Evolutionary conservation across 30 jellyfish, hydroid and myxozoan species (phyloP).

Genomic region (Catostylus mosaicus): DNA sequence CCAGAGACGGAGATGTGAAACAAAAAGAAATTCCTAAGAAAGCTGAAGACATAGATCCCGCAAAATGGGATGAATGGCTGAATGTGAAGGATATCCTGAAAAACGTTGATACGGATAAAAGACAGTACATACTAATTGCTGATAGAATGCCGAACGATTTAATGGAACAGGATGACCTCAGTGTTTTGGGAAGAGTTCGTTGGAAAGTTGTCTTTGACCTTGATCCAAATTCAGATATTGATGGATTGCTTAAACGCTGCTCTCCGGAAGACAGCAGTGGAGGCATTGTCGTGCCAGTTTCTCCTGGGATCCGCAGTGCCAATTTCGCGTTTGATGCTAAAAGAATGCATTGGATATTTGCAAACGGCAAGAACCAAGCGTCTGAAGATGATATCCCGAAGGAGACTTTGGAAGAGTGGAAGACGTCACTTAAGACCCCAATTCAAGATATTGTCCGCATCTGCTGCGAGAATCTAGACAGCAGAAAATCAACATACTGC

Average conservation of each 20-base stretch:
- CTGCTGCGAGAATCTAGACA: conserved; percentile 32
- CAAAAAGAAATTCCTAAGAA: conserved; percentile 37
- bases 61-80: conserved; percentile 58
- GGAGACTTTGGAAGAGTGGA: conserved; percentile 25
- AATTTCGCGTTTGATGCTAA: conserved; percentile 12
- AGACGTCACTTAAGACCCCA: conserved; percentile 8
- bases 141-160: conserved; percentile 12
- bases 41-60: conserved; percentile 17
- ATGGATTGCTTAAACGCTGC: conserved; percentile 21
- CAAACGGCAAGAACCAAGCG: conserved; percentile 19
- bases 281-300: conserved; percentile 37
- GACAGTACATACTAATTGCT: conserved; percentile 30
- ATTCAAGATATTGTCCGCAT: conserved; percentile 7
- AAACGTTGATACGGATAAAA: conserved; percentile 33
- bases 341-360: conserved; percentile 54
- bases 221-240: conserved; percentile 53
- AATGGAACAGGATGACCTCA: background rate
- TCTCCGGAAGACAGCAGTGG: conserved; percentile 27
- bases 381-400: conserved; percentile 40
- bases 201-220: conserved; percentile 50
- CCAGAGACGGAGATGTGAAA: background rate
- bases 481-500: conserved; percentile 24
- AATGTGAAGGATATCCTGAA: conserved; percentile 12
- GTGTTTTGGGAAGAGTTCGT: conserved; percentile 23
- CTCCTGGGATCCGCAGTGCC: background rate